Percentiles rank a stretch among this genome's conserved stretches.
Evolutionary conservation across 2,888 invertebrate genomes (phyloP).

Genomic region (Drosophila neoperkinsi): DNA sequence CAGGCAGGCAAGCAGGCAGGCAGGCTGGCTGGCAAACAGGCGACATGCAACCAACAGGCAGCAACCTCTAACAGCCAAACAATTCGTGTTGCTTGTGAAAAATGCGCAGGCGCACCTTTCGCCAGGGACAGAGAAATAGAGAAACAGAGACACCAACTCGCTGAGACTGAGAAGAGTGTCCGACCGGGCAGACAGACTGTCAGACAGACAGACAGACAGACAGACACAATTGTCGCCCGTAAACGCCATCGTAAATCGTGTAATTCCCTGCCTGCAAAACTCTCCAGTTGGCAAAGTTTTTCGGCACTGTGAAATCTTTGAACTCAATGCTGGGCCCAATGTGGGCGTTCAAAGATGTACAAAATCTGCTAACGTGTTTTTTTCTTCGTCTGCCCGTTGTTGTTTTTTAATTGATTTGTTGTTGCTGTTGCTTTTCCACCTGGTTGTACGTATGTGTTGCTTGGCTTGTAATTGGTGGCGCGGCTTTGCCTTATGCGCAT

Average conservation of each 20-base stretch:
- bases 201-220: conserved; percentile 1
- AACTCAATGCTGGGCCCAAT: conserved; percentile 64
- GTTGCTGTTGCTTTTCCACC: conserved; percentile 5
- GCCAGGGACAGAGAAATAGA: conserved; percentile 44
- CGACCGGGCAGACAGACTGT: neutral
- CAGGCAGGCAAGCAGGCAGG: conserved; percentile 65
- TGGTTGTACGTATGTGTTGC: conserved; percentile 7
- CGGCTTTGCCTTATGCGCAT: conserved; percentile 34
- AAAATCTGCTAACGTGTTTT: conserved; percentile 32
- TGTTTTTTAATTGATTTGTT: conserved; percentile 68
- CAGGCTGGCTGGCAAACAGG: conserved; percentile 59
- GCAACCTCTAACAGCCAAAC: conserved; percentile 47
- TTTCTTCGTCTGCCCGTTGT: conserved; percentile 2
- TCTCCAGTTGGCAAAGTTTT: conserved; percentile 21
- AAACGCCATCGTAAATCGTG: conserved; percentile 73
- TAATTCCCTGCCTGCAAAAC: conserved; percentile 56
- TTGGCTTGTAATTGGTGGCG: conserved; percentile 55
- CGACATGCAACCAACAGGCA: conserved; percentile 30
- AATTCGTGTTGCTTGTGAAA: conserved; percentile 70
- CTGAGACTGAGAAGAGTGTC: neutral
- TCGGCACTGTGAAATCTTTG: conserved; percentile 63
- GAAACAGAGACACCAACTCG: conserved; percentile 18
- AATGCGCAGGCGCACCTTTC: conserved; percentile 79
- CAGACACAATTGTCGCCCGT: conserved; percentile 72
- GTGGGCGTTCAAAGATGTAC: conserved; percentile 62